Base-by-base conservation (phyloP, 2,113 vertebrate genomes). In the Opisthocomus hoazin region DNA sequence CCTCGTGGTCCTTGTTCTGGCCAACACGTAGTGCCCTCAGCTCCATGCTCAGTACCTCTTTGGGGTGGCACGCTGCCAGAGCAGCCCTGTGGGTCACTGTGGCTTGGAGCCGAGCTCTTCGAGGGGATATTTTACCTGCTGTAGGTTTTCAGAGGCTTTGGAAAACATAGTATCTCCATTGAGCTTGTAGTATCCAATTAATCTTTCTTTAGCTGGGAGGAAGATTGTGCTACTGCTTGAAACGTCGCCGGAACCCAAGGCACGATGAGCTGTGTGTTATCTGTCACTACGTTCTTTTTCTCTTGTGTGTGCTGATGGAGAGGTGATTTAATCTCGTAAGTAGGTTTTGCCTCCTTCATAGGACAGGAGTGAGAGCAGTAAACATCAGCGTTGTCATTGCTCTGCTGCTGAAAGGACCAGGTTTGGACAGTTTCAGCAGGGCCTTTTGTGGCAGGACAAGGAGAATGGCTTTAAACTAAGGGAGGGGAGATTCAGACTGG, bases 1-100 rank as follows among this genome's bases (percentile, higher is more conserved):
- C 75, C 60, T 6, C 2, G 3, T 54, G 68, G 26, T 61, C n/a
- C 54, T 43, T 41, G 12, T 34, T 53, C n/a, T 60, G 51, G 22
- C 19, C 5, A 6, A 20, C 53, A 15, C 6, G 1, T 23, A 11
- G 57, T 15, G 29, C 50, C 37, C 5, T 37, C 30, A 21, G 53
- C 46, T 57, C 20, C 4, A 3, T 23, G 54, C 39, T 82, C 32
- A 19, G 27, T 36, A 57, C 34, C 15, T 5, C 9, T 41, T 26
- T 5, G 29, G 36, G 32, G 43, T 16, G 21, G 11, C 12, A 32
- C 1, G 0, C 10, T 46, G 18, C 21, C 2, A 5, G 39, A 10
- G 6, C 48, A n/a, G 50, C n/a, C 23, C 32, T 11, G 12, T 20
- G 37, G 41, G 18, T n/a, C 32, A 3, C 6, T 22, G 41, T 7